Base-by-base conservation (phyloP, 2,113 vertebrate genomes). In the Nothoprocta pentlandii region DNA sequence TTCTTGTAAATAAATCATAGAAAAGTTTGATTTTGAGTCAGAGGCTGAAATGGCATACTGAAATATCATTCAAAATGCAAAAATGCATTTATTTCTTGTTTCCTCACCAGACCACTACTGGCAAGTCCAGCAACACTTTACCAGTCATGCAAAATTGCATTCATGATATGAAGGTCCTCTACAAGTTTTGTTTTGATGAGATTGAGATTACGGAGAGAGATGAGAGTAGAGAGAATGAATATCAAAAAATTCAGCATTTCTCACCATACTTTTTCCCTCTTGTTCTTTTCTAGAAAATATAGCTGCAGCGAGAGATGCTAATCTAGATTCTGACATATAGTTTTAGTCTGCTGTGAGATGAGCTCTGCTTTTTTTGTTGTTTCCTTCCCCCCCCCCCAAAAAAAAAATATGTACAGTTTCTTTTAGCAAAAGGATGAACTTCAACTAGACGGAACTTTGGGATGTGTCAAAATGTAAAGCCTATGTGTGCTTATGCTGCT, bases 381-480 rank as follows among this genome's bases (percentile, higher is more conserved):
- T 10, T 26, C 62, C 17, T 49, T 25, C 51, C 51, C 53, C 53
- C 14, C 53, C 46, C 13, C 15, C 22, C 46, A 51, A 49, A 9
- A 49, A 49, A 22, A 49, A 49, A 49, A 49, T 47, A 4, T 34
- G 25, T 87, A 67, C 51, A 16, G 21, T 69, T 91, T 95, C 46
- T 42, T 92, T 94, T 92, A 69, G 85, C 64, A 71, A 85, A 85
- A 64, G 39, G 21, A 68, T 87, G 10, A 17, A 23, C 79, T 92
- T 91, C 63, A 79, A 93, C 74, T 16, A 28, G 34, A 51, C 32
- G 79, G 78, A 75, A 88, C 63, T 89, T 73, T 22, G 22, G 10
- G 32, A 85, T 56, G 51, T 93, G 81, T 91, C 75, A 93, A 75
- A 94, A 95, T 36, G 21, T 61, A 66, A 93, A 85, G 42, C 69